Conservation (phyloP, 2,888 invertebrate genomes). For the Metacarcinus magister region DNA sequence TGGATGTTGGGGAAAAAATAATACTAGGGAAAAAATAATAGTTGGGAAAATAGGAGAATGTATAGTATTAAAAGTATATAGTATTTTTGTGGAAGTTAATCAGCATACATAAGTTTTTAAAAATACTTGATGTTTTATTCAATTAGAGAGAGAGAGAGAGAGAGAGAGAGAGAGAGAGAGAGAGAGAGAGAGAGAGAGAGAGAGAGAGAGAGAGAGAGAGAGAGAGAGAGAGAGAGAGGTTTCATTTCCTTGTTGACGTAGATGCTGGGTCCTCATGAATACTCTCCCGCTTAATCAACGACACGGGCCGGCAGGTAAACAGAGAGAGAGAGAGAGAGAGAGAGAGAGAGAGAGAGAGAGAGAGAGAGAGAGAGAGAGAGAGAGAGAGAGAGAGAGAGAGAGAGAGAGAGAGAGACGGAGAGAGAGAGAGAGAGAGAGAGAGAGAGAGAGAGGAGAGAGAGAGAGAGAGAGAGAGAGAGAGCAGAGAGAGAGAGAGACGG, state of each 20-base stretch:
- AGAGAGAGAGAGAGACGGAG: background rate
- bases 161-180: background rate
- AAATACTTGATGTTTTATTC: no score
- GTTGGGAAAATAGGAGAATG: no score
- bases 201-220: constrained; percentile 42
- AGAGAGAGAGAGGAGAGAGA: no score
- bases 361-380: background rate
- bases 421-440: no score
- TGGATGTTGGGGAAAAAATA: no score
- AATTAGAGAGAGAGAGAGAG: background rate
- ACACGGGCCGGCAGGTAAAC: background rate
- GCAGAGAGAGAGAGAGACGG: no score
- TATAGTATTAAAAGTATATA: no score
- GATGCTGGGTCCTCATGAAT: constrained; percentile 3
- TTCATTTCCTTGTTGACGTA: constrained; percentile 33
- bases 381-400: background rate
- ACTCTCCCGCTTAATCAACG: constrained; percentile 27
- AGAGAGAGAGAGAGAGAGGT: constrained; percentile 7
- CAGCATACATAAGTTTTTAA: no score
- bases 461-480: no score
- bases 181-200: constrained; percentile 46
- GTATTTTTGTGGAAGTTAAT: no score
- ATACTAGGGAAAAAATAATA: no score
- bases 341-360: background rate
- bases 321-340: background rate